Conservation (phyloP, 2,797 vertebrate species). For the Orestias chungarensis region DNA sequence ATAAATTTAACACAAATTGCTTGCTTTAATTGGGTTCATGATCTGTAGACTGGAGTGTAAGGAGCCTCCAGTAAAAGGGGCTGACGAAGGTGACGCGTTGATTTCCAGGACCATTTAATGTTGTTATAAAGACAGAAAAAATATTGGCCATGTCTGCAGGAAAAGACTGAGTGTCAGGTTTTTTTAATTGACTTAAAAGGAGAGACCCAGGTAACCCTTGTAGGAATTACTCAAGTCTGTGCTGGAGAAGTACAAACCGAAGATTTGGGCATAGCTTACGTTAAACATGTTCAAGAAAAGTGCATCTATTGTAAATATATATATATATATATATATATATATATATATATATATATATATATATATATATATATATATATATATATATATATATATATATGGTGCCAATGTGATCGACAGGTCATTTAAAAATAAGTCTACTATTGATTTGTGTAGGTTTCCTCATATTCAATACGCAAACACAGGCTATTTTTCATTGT, state of each 20-base stretch:
- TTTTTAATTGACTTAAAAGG: constrained; percentile 51
- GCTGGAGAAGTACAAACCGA: constrained; percentile 9
- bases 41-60: constrained; percentile 75
- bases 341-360: neutral
- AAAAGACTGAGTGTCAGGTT: constrained; percentile 55
- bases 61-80: constrained; percentile 70
- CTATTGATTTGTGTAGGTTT: neutral
- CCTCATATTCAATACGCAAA: neutral
- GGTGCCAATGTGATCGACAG: neutral
- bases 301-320: neutral
- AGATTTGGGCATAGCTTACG: neutral
- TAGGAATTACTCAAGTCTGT: constrained; percentile 41
- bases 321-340: neutral
- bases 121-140: constrained; percentile 73
- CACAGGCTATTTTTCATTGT: neutral
- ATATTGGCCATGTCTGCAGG: constrained; percentile 60
- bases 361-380: too few relatives aligned
- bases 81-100: constrained; percentile 71
- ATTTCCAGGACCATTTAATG: constrained; percentile 66
- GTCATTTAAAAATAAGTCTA: neutral
- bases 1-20: constrained; percentile 81
- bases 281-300: neutral
- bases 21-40: constrained; percentile 81
- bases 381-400: neutral
- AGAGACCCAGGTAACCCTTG: constrained; percentile 36